Conservation (phyloP, 1,140 invertebrate genomes). For the Zaprionus gabonicus region DNA sequence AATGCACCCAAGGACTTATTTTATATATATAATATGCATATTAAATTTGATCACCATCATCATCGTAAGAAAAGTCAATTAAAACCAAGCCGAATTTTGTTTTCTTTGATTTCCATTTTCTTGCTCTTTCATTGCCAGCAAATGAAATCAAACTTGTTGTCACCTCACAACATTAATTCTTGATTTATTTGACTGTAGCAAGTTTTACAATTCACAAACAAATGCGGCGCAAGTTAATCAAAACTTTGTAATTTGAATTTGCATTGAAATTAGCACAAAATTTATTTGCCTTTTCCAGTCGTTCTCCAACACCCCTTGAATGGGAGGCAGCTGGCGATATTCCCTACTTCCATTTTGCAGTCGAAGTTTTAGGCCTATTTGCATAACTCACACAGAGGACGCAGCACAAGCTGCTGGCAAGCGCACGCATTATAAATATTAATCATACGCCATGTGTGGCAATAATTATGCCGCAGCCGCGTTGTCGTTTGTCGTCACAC, state of each 20-base stretch:
- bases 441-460: slow-evolving; percentile 77
- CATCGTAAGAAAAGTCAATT: not conserved
- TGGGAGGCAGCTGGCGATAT: not conserved
- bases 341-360: slow-evolving; percentile 1
- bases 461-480: slow-evolving; percentile 35
- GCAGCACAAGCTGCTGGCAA: slow-evolving; percentile 58
- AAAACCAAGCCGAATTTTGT: not conserved
- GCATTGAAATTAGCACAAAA: slow-evolving; percentile 65
- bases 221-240: slow-evolving; percentile 49
- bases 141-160: not conserved
- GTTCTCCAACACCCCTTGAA: not conserved
- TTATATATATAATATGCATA: too few relatives aligned
- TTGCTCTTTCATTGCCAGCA: not conserved
- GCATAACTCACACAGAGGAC: slow-evolving; percentile 57
- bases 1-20: too few relatives aligned
- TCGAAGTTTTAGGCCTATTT: slow-evolving; percentile 59
- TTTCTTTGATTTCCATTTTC: not conserved
- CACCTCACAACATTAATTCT: slow-evolving; percentile 8
- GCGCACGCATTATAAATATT: slow-evolving; percentile 74
- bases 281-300: slow-evolving; percentile 39
- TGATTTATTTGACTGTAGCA: not conserved
- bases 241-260: slow-evolving; percentile 78
- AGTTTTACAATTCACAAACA: slow-evolving; percentile 28
- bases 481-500: not conserved
- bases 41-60: too few relatives aligned